phyloP scores from a whole-genome alignment of 2,797 vertebrate species.

The Falco biarmicus region DNA sequence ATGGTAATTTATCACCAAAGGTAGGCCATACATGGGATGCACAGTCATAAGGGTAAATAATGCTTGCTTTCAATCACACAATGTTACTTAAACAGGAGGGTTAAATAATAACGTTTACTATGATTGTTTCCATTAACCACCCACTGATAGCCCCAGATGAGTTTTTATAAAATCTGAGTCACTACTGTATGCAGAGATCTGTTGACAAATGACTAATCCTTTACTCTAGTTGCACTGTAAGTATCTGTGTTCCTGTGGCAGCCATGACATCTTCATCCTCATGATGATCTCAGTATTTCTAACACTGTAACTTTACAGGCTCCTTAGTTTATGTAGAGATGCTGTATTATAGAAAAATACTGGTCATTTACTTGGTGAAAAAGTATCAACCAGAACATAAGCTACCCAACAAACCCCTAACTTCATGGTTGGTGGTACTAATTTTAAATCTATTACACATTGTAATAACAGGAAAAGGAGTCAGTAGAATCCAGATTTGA shows the following conservation, averaged over 20 bases:
- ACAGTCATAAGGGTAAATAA: conserved; percentile 36
- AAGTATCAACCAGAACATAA: neutral
- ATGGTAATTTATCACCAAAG: conserved; percentile 10
- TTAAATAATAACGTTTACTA: conserved; percentile 47
- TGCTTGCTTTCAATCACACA: neutral
- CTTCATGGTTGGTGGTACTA: neutral
- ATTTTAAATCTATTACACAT: neutral
- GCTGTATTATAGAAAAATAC: neutral
- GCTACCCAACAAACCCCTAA: neutral
- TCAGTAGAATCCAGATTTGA: neutral
- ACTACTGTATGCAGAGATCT: neutral
- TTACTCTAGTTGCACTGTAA: neutral
- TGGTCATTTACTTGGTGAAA: neutral
- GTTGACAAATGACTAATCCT: neutral
- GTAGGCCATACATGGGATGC: neutral
- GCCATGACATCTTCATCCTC: neutral
- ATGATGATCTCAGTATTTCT: neutral
- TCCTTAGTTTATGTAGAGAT: neutral
- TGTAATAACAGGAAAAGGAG: neutral
- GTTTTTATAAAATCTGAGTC: conserved; percentile 13
- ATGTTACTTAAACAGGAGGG: conserved; percentile 45
- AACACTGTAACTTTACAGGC: neutral
- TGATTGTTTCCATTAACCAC: conserved; percentile 49
- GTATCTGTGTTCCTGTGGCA: neutral
- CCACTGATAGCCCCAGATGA: conserved; percentile 16